Percentiles rank a stretch among this genome's conserved stretches.
phyloP scores from a whole-genome alignment of 2,113 vertebrate species.

The Hyla sarda region DNA sequence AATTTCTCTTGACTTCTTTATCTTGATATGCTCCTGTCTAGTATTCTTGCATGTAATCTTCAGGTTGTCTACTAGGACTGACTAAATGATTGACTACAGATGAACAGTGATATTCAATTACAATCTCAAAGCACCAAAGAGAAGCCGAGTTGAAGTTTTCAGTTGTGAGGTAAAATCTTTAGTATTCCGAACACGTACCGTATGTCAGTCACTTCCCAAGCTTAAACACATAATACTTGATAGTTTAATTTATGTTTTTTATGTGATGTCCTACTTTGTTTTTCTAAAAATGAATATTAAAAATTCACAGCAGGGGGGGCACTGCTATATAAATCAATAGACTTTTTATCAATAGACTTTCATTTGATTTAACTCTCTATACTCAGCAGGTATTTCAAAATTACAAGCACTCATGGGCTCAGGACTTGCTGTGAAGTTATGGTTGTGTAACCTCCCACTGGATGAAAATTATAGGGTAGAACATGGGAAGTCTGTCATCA shows the following conservation, averaged over 20 bases:
- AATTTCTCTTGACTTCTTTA: too few relatives aligned
- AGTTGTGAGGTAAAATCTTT: neutral
- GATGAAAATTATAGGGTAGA: slow-evolving; percentile 47
- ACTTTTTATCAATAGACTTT: slow-evolving; percentile 37
- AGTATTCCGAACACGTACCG: neutral
- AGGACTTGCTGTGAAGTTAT: slow-evolving; percentile 50
- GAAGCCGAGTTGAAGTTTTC: too few relatives aligned
- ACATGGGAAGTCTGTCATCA: slow-evolving; percentile 43
- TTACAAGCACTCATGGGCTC: slow-evolving; percentile 42
- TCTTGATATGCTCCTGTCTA: too few relatives aligned
- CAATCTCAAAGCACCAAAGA: too few relatives aligned
- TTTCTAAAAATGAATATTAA: slow-evolving; percentile 21
- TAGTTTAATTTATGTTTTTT: slow-evolving; percentile 9
- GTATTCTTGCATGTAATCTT: too few relatives aligned
- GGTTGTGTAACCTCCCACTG: slow-evolving; percentile 46
- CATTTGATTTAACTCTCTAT: slow-evolving; percentile 36
- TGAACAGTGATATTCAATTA: too few relatives aligned
- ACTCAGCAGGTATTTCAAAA: slow-evolving; percentile 43
- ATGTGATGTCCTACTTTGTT: neutral
- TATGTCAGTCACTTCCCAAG: neutral
- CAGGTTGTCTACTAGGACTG: too few relatives aligned
- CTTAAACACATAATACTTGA: neutral
- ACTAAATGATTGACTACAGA: too few relatives aligned
- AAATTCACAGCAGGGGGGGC: neutral
- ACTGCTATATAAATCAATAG: slow-evolving; percentile 34